Percentiles rank a stretch among this genome's conserved stretches.
Conservation (phyloP, 2,113 vertebrate genomes). For the Bufo gargarizans region DNA sequence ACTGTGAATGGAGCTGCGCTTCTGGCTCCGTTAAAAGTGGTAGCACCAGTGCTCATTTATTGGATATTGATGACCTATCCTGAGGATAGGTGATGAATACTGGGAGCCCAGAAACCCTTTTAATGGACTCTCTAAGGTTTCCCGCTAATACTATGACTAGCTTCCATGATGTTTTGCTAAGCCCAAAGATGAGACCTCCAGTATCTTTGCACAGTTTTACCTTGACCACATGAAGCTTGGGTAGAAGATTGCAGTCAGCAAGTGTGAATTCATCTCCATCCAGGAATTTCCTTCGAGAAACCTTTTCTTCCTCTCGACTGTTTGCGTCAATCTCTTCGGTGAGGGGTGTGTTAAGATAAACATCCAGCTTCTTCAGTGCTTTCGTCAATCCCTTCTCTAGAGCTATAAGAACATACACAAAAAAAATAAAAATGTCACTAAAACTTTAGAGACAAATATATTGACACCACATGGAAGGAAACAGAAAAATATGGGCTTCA, state of each 20-base stretch:
- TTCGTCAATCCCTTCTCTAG: slow-evolving; percentile 86
- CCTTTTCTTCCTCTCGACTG: slow-evolving; percentile 82
- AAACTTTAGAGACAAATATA: not conserved
- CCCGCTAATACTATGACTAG: not conserved
- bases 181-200: not conserved
- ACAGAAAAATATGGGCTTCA: no score
- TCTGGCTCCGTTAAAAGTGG: no score
- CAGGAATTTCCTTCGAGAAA: slow-evolving; percentile 86
- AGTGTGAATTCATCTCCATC: slow-evolving; percentile 92
- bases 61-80: no score
- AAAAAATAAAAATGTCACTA: not conserved
- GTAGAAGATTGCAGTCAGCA: slow-evolving; percentile 97
- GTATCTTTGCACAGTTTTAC: slow-evolving; percentile 58
- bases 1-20: no score
- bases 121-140: not conserved
- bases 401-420: slow-evolving; percentile 67
- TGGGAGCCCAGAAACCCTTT: not conserved
- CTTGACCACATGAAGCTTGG: slow-evolving; percentile 97
- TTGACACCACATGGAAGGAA: not conserved
- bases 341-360: slow-evolving; percentile 85
- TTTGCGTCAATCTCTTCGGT: slow-evolving; percentile 89
- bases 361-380: slow-evolving; percentile 89
- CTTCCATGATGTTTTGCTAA: not conserved
- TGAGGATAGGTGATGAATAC: no score
- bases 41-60: no score